Conservation (phyloP, 2,888 invertebrate species). For the Apotomis turbidana region DNA sequence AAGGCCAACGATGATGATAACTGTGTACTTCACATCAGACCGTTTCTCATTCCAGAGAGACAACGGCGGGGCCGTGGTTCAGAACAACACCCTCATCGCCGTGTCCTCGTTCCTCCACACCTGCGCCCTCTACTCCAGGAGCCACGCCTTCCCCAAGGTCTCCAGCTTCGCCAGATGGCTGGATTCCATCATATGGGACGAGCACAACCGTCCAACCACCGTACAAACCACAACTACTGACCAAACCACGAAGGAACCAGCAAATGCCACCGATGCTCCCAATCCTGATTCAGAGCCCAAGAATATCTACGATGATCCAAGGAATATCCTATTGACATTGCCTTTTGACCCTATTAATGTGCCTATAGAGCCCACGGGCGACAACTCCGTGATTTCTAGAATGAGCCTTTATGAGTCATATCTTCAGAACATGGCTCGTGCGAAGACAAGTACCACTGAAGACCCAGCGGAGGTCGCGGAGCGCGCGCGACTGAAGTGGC, state of each 20-base stretch:
- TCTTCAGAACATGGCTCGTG: constrained; percentile 61
- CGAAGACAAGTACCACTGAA: constrained; percentile 61
- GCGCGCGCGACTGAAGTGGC: constrained; percentile 54
- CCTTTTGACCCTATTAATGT: constrained; percentile 74
- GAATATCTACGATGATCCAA: constrained; percentile 55
- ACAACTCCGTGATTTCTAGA: constrained; percentile 72
- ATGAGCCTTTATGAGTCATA: constrained; percentile 77
- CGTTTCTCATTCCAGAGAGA: constrained; percentile 63
- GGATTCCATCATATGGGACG: constrained; percentile 76
- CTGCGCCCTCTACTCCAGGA: constrained; percentile 71
- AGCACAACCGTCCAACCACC: constrained; percentile 62
- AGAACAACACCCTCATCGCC: constrained; percentile 72
- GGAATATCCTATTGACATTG: constrained; percentile 67
- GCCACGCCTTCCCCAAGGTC: constrained; percentile 74
- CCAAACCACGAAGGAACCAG: constrained; percentile 41
- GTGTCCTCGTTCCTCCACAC: constrained; percentile 67
- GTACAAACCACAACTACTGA: constrained; percentile 41
- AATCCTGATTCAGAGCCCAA: constrained; percentile 44
- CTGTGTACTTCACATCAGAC: background rate
- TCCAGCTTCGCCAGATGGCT: constrained; percentile 69
- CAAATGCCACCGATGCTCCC: constrained; percentile 51
- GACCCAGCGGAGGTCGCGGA: constrained; percentile 49
- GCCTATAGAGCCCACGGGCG: constrained; percentile 71
- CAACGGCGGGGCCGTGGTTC: constrained; percentile 75
- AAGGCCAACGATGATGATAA: too few species aligned